Base-by-base conservation (phyloP, 2,797 vertebrate genomes). In the Hyperoplus immaculatus region DNA sequence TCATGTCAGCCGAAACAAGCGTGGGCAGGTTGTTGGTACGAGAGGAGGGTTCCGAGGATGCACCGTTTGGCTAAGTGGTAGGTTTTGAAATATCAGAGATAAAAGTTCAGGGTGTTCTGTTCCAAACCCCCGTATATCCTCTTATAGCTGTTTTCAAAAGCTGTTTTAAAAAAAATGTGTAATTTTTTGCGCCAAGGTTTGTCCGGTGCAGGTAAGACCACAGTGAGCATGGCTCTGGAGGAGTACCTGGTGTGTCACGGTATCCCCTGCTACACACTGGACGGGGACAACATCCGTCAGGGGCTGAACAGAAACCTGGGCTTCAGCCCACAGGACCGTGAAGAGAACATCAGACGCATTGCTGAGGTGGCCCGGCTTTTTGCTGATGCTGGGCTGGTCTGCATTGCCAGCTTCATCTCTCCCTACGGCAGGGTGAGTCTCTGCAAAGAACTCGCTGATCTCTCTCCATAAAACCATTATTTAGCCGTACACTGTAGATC, bases 271-370 rank as follows among this genome's bases (percentile, higher is more conserved):
- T 99, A 99, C 85, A 97, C 97, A 0, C 88, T 99, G 84, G 98
- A 99, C 64, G 98, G 98, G n/a, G 98, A 99, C 95, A 99, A 99
- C 80, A 98, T 99, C 87, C 97, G 98, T 11, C 98, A 99, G 73
- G 98, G 98, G 12, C 96, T 99, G 80, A 99, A 99, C 91, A 99
- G 98, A 87, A 99, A 99, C 86, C 94, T 99, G 29, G 97, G 97
- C 65, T 99, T 99, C 89, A 97, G 96, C 43, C 98, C 98, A 0
- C 96, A 98, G 88, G 98, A 99, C 63, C 95, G 98, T 16, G 98
- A 99, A 84, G 98, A 99, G 94, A 99, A 99, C 54, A 97, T 99
- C 36, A 95, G 98, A 1, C 97, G 98, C 51, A 99, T 99, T 72
- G 97, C 98, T 1, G 98, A 99, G 85, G 98, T 99, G 77, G 97